Evolutionary conservation across 1,140 invertebrate genomes (phyloP).

Genomic region (Asbolus verrucosus): DNA sequence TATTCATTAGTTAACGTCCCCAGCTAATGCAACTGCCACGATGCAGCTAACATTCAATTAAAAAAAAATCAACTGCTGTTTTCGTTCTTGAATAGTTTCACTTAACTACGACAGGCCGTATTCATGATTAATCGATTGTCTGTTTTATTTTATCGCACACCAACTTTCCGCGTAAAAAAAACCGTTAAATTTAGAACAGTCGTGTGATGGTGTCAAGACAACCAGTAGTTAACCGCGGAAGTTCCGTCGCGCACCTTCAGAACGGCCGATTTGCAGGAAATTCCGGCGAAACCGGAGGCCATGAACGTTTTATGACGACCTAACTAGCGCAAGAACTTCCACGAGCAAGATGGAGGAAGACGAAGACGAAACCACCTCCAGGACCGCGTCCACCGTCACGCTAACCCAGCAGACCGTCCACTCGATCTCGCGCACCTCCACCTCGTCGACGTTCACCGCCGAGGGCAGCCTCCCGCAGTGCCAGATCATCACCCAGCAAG

Average conservation of each 20-base stretch:
- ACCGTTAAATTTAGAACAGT: conserved; percentile 1
- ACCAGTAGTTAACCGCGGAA: background rate
- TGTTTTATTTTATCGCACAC: background rate
- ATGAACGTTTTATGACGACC: conserved; percentile 38
- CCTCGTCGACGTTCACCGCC: conserved; percentile 51
- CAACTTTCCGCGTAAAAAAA: too few species aligned
- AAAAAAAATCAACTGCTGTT: too few species aligned
- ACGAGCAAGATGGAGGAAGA: conserved; percentile 73
- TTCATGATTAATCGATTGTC: background rate
- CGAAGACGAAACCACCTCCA: conserved; percentile 66
- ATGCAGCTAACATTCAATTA: too few species aligned
- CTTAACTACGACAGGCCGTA: too few species aligned
- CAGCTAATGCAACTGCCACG: too few species aligned
- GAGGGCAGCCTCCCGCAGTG: conserved; percentile 59
- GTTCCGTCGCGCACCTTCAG: too few species aligned
- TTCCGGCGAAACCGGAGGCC: background rate
- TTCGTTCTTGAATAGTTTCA: too few species aligned
- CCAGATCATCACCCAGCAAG: conserved; percentile 66
- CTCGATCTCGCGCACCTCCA: conserved; percentile 53
- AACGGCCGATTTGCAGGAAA: background rate
- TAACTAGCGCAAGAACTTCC: background rate
- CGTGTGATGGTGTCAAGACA: background rate
- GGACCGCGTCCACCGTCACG: conserved; percentile 61
- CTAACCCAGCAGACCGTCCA: conserved; percentile 61
- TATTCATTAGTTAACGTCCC: too few species aligned